These are phyloP conservation scores for Tretioscincus oriximinensis DNA, from an alignment of 2,113 vertebrate genomes.

Conservation along the genomic window DNA sequence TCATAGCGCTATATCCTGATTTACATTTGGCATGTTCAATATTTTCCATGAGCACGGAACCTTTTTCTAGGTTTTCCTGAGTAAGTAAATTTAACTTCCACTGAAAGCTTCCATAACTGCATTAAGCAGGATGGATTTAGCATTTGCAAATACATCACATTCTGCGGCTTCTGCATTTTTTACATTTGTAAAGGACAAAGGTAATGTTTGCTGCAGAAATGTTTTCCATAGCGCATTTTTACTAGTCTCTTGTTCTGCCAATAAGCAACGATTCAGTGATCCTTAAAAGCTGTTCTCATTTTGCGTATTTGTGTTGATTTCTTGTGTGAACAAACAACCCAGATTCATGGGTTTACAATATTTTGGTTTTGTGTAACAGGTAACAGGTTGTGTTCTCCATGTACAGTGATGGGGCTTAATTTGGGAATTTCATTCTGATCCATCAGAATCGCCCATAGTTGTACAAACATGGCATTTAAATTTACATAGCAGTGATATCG, in stretches of 20 bases:
- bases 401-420: too few species aligned
- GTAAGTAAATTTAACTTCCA: slow-evolving; percentile 33
- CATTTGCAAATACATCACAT: slow-evolving; percentile 11
- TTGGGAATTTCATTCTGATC: too few species aligned
- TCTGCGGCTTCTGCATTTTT: background rate
- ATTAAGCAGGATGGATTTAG: slow-evolving; percentile 31
- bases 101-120: slow-evolving; percentile 32
- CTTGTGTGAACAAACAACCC: background rate
- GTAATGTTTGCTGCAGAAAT: background rate
- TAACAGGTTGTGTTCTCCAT: too few species aligned
- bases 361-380: background rate
- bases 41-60: slow-evolving; percentile 2
- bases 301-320: background rate
- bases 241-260: background rate
- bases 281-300: background rate
- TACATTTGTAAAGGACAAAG: slow-evolving; percentile 18
- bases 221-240: background rate
- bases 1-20: background rate
- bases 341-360: background rate
- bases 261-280: background rate
- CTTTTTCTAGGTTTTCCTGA: slow-evolving; percentile 10
- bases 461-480: too few species aligned
- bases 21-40: background rate
- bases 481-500: too few species aligned
- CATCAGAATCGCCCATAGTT: too few species aligned